Evolutionary conservation across 2,113 vertebrate species (phyloP), one percentile per base, ranked within the genome.

Genomic region (Tragelaphus buxtoni): DNA sequence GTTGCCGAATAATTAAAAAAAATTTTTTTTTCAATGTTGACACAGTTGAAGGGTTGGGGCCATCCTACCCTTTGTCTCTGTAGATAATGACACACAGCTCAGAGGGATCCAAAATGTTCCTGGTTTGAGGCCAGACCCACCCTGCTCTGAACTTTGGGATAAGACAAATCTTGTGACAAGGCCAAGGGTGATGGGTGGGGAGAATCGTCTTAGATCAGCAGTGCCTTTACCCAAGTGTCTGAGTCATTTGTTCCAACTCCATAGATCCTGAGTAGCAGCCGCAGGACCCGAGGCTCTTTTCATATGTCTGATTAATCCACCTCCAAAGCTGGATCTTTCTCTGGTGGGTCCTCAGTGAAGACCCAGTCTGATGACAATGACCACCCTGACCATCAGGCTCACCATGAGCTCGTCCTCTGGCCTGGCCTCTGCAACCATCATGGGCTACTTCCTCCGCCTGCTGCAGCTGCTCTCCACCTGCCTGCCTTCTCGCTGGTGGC

Each of bases 391-490:
- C 77, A 53, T 12, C 47, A 12, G 12, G 76, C 45, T 79, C 17
- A 45, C 30, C 76, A 0, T 47, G 79, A 0, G 45, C 45, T 49
- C 4, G 4, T 9, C 94, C 45, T 47, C 96, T 0, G 84, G 77
- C 76, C 49, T 98, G 94, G 98, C 97, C 60, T 98, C 93, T 85
- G 6, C 88, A 47, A 98, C 94, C 9, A 99, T 99, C 10, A 11
- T 7, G 77, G 30, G 49, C 32, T 35, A 13, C 49, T 13, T n/a
- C 32, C 16, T 53, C 77, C 32, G 6, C 49, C 49, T 81, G 18
- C 32, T n/a, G 49, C 77, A 35, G 32, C 77, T 80, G 49, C 11
- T 80, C 11, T 80, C 77, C 77, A 39, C 39, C 39, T 39, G 39
- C 39, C 39, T 53, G 49, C 77, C 77, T 53, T 80, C 49, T 80